Evolutionary conservation across 2,797 vertebrate genomes (phyloP), one percentile per base, ranked within the genome.

Genomic region (Oceanodroma leucorhoa): DNA sequence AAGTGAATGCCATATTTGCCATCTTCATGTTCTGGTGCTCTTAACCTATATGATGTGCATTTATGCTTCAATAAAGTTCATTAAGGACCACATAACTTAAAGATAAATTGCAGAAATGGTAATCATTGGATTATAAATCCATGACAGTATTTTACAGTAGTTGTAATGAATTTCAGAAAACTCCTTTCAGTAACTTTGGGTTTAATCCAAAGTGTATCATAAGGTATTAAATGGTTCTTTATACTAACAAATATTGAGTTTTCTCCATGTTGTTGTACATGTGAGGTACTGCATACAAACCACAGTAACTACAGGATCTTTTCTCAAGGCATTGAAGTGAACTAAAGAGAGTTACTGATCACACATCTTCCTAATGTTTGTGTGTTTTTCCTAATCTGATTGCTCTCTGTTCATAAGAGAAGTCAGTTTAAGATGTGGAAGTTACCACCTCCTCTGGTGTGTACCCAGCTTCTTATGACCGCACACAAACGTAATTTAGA

Each of bases 51-150:
- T 50, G 46, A 80, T 1, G 16, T 78, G 50, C 84, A 76, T 87
- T 95, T 95, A 54, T 86, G 50, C 79, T 62, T 92, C 75, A 46
- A 5, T 87, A 79, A 94, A 81, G 77, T 92, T 94, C 66, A 78
- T 89, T 83, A 92, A 92, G 72, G 82, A 62, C 30, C 54, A 58
- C 29, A 53, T 87, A 87, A 86, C 32, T 84, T 78, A 71, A 79
- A 67, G 50, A 50, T 78, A 91, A 93, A 67, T 87, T 36, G 54
- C 45, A 65, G 82, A 83, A 86, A 75, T 55, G 26, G 24, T 83
- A 78, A 92, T 91, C 20, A 81, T 26, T 90, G 54, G 26, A 83
- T 95, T 91, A 92, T 81, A 87, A 95, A 65, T 50, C 50, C 86
- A 19, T 61, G 38, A 21, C 57, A 77, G 20, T 80, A 58, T 83